A percentile compares a stretch with the other conserved stretches of the same genome.
These are phyloP conservation scores for Hippocampus comes DNA, from an alignment of 2,113 vertebrate species.

Conservation along the genomic window DNA sequence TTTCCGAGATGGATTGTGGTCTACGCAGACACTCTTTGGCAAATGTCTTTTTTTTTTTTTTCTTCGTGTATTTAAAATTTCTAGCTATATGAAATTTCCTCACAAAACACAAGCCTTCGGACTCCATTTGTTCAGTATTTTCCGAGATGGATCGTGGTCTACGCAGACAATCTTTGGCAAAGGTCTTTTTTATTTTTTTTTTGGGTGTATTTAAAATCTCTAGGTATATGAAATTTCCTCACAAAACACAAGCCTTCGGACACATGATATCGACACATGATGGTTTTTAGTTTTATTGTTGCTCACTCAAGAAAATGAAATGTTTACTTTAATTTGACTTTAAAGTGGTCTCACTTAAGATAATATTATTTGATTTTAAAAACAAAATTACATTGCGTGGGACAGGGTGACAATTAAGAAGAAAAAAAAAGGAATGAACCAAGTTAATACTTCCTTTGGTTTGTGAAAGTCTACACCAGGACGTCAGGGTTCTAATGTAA, in stretches of 20 bases:
- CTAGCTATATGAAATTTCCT: background rate
- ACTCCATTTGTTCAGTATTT: background rate
- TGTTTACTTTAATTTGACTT: constrained; percentile 3
- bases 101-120: background rate
- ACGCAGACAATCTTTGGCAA: background rate
- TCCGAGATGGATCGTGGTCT: background rate
- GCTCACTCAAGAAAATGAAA: background rate
- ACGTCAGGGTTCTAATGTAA: background rate
- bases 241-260: background rate
- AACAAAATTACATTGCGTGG: background rate
- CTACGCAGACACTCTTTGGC: background rate
- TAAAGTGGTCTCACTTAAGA: background rate
- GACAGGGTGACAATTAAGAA: background rate
- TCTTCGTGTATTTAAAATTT: background rate
- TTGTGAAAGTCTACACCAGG: background rate
- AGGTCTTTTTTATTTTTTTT: background rate
- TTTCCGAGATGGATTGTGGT: background rate
- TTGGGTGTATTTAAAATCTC: background rate
- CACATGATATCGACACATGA: background rate
- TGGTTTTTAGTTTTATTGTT: background rate
- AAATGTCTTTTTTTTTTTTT: background rate
- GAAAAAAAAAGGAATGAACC: background rate
- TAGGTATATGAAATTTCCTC: background rate
- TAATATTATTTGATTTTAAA: background rate
- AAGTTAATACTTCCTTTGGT: background rate